Conservation (phyloP, 2,888 invertebrate genomes). For the Eledone cirrhosa region DNA sequence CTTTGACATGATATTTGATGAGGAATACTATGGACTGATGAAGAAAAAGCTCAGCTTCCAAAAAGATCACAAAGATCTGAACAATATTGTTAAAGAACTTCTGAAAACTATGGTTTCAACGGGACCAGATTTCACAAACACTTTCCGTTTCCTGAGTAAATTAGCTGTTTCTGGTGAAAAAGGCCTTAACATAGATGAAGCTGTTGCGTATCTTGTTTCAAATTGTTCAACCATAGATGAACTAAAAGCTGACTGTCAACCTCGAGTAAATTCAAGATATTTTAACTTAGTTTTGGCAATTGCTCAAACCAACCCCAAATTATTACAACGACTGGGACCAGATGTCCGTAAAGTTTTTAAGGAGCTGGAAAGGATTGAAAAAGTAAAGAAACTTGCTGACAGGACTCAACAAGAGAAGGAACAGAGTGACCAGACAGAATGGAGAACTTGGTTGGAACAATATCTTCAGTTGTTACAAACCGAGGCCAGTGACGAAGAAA, state of each 20-base stretch:
- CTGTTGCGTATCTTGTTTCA: slow-evolving; percentile 50
- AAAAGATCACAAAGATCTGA: no score
- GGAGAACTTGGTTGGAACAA: slow-evolving; percentile 64
- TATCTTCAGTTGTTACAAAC: slow-evolving; percentile 59
- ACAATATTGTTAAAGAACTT: slow-evolving; percentile 69
- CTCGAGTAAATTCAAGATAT: slow-evolving; percentile 63
- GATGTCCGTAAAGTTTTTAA: slow-evolving; percentile 52
- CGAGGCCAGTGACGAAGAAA: slow-evolving; percentile 51
- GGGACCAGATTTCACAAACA: slow-evolving; percentile 74
- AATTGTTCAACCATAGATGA: slow-evolving; percentile 64
- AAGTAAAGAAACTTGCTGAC: slow-evolving; percentile 61
- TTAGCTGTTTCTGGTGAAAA: slow-evolving; percentile 53
- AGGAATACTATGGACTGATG: slow-evolving; percentile 63
- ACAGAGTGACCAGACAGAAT: slow-evolving; percentile 52
- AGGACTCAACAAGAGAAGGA: slow-evolving; percentile 58
- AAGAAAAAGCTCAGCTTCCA: slow-evolving; percentile 64
- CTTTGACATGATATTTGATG: slow-evolving; percentile 63
- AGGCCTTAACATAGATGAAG: slow-evolving; percentile 32
- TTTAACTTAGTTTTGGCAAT: slow-evolving; percentile 63
- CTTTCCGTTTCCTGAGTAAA: slow-evolving; percentile 62
- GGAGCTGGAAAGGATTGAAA: slow-evolving; percentile 58
- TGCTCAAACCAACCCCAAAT: slow-evolving; percentile 63
- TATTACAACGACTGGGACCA: slow-evolving; percentile 60
- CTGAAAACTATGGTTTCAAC: slow-evolving; percentile 74
- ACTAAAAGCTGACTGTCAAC: slow-evolving; percentile 48